Percentiles rank a stretch among this genome's conserved stretches.
Evolutionary conservation across 2,113 vertebrate genomes (phyloP).

Genomic region (Thermophis baileyi): DNA sequence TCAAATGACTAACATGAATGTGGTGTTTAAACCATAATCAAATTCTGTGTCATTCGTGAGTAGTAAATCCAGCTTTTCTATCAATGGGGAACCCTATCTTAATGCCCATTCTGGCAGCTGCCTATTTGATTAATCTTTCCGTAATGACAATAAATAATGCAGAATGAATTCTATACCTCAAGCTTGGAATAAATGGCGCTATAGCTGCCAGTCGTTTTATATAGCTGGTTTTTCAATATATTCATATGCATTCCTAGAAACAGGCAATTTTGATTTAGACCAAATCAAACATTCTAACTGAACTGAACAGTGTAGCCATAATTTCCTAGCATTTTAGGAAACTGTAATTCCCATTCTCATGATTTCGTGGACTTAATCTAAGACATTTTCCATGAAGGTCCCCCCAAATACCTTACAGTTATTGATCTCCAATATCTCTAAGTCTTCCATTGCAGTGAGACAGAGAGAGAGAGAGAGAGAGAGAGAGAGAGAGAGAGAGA

Average conservation of each 20-base stretch:
- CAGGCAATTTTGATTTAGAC: neutral
- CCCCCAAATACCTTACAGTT: neutral
- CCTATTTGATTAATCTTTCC: conserved; percentile 1
- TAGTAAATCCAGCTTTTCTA: conserved; percentile 3
- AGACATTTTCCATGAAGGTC: neutral
- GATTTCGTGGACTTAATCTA: neutral
- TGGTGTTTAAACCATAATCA: neutral
- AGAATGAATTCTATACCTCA: neutral
- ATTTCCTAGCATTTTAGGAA: neutral
- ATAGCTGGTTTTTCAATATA: neutral
- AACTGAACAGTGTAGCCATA: neutral
- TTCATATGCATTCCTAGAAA: neutral
- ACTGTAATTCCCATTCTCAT: neutral
- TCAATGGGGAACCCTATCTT: neutral
- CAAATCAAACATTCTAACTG: neutral
- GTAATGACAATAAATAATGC: neutral
- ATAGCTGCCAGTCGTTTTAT: neutral
- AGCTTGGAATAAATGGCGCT: neutral
- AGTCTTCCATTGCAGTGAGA: neutral
- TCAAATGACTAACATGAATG: neutral
- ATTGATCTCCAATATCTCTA: neutral
- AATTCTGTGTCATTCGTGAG: neutral
- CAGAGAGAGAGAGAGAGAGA: too few species aligned
- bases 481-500: too few species aligned
- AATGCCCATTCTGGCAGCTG: neutral